These are phyloP conservation scores for Trachelipus rathkii DNA, from an alignment of 1,140 invertebrate genomes.

Conservation along the genomic window DNA sequence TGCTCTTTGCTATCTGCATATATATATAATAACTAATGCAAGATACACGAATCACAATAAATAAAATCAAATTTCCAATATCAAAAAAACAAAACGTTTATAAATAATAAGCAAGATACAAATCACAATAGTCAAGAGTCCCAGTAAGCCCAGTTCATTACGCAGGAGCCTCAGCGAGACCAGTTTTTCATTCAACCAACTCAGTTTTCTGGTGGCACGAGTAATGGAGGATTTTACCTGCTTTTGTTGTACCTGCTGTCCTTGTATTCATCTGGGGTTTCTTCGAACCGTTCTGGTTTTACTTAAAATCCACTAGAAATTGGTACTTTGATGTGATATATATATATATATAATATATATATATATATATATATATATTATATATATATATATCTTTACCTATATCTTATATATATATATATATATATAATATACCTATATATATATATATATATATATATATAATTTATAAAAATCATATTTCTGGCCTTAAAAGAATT, in stretches of 20 bases:
- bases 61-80: no score
- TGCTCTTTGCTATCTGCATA: no score
- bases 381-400: not conserved
- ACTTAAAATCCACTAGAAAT: not conserved
- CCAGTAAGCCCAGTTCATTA: not conserved
- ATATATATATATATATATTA: not conserved
- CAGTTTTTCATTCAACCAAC: not conserved
- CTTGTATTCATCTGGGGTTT: not conserved
- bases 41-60: no score
- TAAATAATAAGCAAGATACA: no score
- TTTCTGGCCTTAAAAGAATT: no score
- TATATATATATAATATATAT: not conserved
- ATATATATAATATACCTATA: not conserved
- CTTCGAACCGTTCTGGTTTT: not conserved
- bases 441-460: not conserved
- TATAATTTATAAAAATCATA: no score
- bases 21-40: no score
- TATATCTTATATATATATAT: not conserved
- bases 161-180: not conserved
- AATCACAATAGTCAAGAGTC: not conserved
- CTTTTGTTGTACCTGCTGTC: not conserved
- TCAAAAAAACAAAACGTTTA: no score
- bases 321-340: not conserved
- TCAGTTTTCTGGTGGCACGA: not conserved
- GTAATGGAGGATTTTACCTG: not conserved